Evolutionary conservation across 2,113 vertebrate genomes (phyloP).

Genomic region (Centrocercus urophasianus): DNA sequence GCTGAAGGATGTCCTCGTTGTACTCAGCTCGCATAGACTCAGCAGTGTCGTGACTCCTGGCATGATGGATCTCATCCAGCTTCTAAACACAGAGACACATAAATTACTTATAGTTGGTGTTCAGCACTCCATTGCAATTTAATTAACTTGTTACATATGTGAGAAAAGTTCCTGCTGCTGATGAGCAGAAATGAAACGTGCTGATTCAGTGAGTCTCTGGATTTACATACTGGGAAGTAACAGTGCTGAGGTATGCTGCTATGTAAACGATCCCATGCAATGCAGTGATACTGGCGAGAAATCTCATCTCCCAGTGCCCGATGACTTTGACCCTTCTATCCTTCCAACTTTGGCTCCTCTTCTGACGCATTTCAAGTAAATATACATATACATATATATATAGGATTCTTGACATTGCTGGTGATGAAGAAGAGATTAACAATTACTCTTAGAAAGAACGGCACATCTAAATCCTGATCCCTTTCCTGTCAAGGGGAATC

Average conservation of each 20-base stretch:
- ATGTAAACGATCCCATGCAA: background rate
- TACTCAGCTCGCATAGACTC: conserved; percentile 62
- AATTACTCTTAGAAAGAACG: background rate
- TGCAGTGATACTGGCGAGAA: background rate
- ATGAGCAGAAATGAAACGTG: conserved; percentile 56
- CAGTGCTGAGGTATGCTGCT: background rate
- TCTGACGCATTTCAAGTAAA: background rate
- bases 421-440: background rate
- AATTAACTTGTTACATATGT: conserved; percentile 58
- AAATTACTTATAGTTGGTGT: conserved; percentile 2
- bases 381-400: background rate
- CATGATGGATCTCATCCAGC: conserved; percentile 67
- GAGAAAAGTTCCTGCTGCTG: conserved; percentile 58
- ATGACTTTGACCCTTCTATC: background rate
- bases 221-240: conserved; percentile 38
- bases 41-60: conserved; percentile 38
- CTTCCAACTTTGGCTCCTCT: background rate
- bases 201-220: conserved; percentile 46
- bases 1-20: conserved; percentile 69
- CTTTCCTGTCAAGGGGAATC: background rate
- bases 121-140: conserved; percentile 43
- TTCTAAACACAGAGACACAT: conserved; percentile 70
- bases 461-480: background rate
- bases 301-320: background rate
- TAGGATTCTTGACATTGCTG: background rate